Evolutionary conservation across 2,888 invertebrate genomes (phyloP), one percentile per base, ranked within the genome.

Genomic region (Rhingia campestris): DNA sequence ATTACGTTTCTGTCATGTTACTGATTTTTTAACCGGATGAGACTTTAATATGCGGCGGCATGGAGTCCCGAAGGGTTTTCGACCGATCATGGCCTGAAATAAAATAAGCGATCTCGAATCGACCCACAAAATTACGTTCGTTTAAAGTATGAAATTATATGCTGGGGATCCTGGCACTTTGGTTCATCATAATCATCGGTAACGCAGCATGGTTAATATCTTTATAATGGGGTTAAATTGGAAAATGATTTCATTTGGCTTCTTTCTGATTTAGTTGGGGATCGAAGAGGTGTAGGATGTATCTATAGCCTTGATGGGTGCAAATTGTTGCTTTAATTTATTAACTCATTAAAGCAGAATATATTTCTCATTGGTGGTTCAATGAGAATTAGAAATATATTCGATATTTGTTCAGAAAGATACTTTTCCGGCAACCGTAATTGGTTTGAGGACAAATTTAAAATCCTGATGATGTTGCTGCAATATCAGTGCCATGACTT

Each of bases 201-300:
- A 47, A 37, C 54, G 67, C 73, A 43, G 61, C 49, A 47, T 30
- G 58, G 82, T 58, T 79, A 73, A 82, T 82, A 73, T 79, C 49
- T 77, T 73, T 82, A 72, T 79, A 81, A 81, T 81, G 66, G 66
- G 66, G n/a, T 61, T 53, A 35, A 66, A 76, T 81, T 76, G 76
- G 76, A 81, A 81, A 72, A 81, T 76, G 76, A 76, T 81, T 66
- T 76, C 43, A 76, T 81, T 76, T 51, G 12, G 66, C 3, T 30
- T 35, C n/a, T 63, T 39, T 39, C 9, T 39, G 39, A 10, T 9
- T 39, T 35, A 5, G n/a, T 6, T 14, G 14, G 12, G 14, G 4
- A 6, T 5, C 4, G 4, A 22, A n/a, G 33, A 12, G 12, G 41
- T 33, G 39, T 39, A 39, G 39, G 30, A 10, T 39, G 22, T 30